Evolutionary conservation across 2,113 vertebrate genomes (phyloP).

Genomic region (Centrocercus urophasianus): DNA sequence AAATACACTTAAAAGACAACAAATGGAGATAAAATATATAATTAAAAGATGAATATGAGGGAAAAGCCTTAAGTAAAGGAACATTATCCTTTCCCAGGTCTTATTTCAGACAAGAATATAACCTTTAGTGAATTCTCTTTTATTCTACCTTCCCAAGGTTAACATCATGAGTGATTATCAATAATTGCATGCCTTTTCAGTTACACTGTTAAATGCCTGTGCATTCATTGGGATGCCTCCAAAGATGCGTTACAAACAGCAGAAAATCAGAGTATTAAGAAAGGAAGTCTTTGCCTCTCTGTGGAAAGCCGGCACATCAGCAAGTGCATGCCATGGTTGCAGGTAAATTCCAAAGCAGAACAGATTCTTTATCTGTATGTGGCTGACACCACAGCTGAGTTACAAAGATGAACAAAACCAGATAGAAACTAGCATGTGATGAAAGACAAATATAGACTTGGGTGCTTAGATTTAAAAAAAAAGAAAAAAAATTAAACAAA

Average conservation of each 20-base stretch:
- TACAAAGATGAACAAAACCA: not conserved
- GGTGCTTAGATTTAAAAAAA: not conserved
- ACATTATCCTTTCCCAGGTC: not conserved
- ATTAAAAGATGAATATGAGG: conserved; percentile 33
- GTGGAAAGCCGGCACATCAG: not conserved
- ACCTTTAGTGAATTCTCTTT: not conserved
- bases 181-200: not conserved
- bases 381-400: not conserved
- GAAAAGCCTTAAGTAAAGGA: not conserved
- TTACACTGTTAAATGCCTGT: not conserved
- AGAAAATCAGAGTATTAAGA: not conserved
- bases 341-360: not conserved
- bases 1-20: not conserved
- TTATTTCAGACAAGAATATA: not conserved
- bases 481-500: not conserved
- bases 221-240: not conserved
- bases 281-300: not conserved
- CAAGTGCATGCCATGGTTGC: not conserved
- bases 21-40: not conserved
- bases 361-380: not conserved
- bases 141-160: not conserved
- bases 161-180: not conserved
- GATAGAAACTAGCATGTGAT: not conserved
- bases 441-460: not conserved
- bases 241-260: not conserved